Evolutionary conservation across 2,888 invertebrate species (phyloP), one percentile per base, ranked within the genome.

Genomic region (Ganaspis brasiliensis): DNA sequence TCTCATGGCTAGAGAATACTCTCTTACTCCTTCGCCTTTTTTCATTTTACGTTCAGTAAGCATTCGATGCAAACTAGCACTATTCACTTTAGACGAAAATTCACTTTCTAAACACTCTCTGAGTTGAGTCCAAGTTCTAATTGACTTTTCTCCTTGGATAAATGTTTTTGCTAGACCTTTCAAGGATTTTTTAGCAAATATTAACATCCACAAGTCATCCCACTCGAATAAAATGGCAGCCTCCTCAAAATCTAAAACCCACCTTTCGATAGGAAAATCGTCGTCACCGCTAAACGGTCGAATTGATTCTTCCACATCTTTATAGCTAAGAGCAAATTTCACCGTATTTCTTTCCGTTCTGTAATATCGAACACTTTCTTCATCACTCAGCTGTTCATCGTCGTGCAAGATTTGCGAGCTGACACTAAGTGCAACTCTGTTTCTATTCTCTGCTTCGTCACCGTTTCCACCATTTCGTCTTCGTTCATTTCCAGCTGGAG

Each of bases 1-100:
- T 14, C 14, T 45, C 45, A 45, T 45, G 14, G 45, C 45, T 14
- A 45, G 14, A 45, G 45, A 9, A 45, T 45, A 45, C 14, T 45
- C 45, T 45, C 45, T 45, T 9, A 45, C 45, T 14, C 45, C 45
- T 45, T 45, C 45, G 45, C 45, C 45, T 45, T 45, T 45, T 45
- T 45, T 45, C 45, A 45, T 45, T 9, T 14, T 9, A 12, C 45
- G 45, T 45, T 45, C 45, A 12, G 10, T 45, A 12, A 45, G 45
- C 9, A 45, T 9, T 14, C 14, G 45, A 14, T 45, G 45, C n/a
- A n/a, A n/a, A n/a, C n/a, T n/a, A n/a, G n/a, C n/a, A n/a, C n/a
- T n/a, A n/a, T n/a, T n/a, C n/a, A n/a, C n/a, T n/a, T n/a, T n/a
- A n/a, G n/a, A n/a, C n/a, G n/a, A n/a, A n/a, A n/a, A n/a, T n/a